A percentile compares a stretch with the other conserved stretches of the same genome.
Conservation (phyloP, 2,888 invertebrate genomes). For the Chesias legatella region DNA sequence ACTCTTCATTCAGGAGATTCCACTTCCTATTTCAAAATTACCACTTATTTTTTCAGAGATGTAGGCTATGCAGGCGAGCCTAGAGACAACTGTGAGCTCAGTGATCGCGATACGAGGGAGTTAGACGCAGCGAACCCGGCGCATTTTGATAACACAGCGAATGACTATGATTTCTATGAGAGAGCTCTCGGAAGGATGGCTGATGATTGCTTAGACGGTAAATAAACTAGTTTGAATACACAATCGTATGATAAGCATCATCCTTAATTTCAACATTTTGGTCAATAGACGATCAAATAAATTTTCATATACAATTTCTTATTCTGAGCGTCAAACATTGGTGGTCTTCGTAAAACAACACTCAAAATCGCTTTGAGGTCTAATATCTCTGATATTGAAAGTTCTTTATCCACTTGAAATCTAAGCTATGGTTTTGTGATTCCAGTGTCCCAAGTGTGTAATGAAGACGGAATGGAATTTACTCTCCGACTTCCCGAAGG, state of each 20-base stretch:
- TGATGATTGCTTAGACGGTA: constrained; percentile 93
- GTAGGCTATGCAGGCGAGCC: constrained; percentile 82
- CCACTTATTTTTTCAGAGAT: constrained; percentile 56
- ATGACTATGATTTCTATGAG: constrained; percentile 91
- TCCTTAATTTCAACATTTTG: too few species aligned
- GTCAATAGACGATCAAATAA: too few species aligned
- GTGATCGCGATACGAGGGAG: constrained; percentile 91
- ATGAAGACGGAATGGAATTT: constrained; percentile 97
- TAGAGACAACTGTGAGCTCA: constrained; percentile 93
- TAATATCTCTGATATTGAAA: too few species aligned
- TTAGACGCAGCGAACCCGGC: constrained; percentile 91
- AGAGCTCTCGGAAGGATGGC: constrained; percentile 85
- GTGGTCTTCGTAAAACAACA: too few species aligned
- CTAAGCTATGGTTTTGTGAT: constrained; percentile 11
- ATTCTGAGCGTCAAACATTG: too few species aligned
- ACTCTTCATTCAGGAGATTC: too few species aligned
- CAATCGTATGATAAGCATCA: too few species aligned
- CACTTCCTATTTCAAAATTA: too few species aligned
- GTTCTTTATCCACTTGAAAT: not conserved
- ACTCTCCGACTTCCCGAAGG: constrained; percentile 93
- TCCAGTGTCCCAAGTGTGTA: constrained; percentile 93
- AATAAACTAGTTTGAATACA: too few species aligned
- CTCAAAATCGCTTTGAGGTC: too few species aligned
- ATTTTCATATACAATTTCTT: too few species aligned
- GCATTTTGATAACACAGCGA: constrained; percentile 90